Percentiles rank a stretch among this genome's conserved stretches.
Evolutionary conservation across 2,113 vertebrate species (phyloP).

Genomic region (Saccopteryx leptura): DNA sequence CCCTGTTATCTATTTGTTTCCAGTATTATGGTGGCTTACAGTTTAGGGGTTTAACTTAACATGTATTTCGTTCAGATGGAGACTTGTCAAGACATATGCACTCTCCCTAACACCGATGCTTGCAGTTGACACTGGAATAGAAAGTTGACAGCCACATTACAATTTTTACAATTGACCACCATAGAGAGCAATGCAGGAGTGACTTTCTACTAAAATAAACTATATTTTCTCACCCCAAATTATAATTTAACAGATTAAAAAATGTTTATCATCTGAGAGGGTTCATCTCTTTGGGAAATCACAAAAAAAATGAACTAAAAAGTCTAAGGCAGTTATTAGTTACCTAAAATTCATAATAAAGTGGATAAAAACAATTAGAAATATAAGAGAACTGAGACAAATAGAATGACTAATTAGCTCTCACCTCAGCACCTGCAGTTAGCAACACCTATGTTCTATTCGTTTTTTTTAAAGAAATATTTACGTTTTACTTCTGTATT

Average conservation of each 20-base stretch:
- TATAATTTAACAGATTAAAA: no score
- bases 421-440: not conserved
- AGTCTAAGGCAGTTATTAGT: no score
- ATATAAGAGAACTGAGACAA: not conserved
- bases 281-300: no score
- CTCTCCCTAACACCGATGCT: not conserved
- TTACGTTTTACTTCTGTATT: no score
- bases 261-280: no score
- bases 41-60: not conserved
- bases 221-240: no score
- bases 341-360: no score
- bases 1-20: conserved; percentile 31
- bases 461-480: no score
- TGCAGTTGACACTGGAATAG: conserved; percentile 25
- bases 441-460: not conserved
- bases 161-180: conserved; percentile 61
- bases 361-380: not conserved
- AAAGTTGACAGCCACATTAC: conserved; percentile 43
- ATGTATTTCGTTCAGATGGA: not conserved
- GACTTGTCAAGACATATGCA: conserved; percentile 54
- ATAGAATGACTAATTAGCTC: not conserved
- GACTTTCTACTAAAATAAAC: conserved; percentile 62
- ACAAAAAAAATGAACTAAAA: no score
- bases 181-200: conserved; percentile 56
- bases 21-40: not conserved